Base-by-base conservation (phyloP, 2,888 invertebrate species). In the Dynastes grantii region DNA sequence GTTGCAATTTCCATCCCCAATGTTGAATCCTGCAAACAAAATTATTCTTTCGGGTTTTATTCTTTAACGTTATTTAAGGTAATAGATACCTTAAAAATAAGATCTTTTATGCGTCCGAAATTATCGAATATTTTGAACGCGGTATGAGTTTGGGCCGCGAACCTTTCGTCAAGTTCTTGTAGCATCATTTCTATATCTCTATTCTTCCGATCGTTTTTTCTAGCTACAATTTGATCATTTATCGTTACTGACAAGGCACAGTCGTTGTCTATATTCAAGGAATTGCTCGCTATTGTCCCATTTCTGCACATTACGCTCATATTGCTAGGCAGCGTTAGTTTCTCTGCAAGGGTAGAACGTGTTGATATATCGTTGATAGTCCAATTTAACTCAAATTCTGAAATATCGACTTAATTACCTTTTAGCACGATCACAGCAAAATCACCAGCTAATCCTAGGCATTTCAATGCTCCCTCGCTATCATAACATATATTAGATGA, bases 171-270 rank as follows among this genome's bases (percentile, higher is more conserved):
- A 76, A 87, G 85, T 67, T 85, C 84, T 61, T 82, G 81, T 40
- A 88, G 79, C n/a, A 84, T 83, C 9, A 85, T 61, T 40, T 81
- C 79, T n/a, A 84, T 84, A 77, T 88, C 85, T 22, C 78, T 80
- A 76, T 83, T 85, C 80, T 86, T 87, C 0, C 82, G 5, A 77
- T 83, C 84, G 53, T 83, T 82, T 22, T 90, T 89, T 83, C 90
- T 89, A 0, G 90, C 85, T 5, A 92, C 84, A 13, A 93, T 90
- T 87, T 93, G 93, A 16, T 92, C 92, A 81, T 92, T 92, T 0
- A 92, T 91, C 0, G 92, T 91, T 37, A 90, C 88, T 0, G 92
- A 90, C 4, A 93, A 87, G 0, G 92, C 89, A 80, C 93, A 93
- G 78, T 85, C 84, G 6, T 90, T 89, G 80, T 92, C 91, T 0